Evolutionary conservation across 2,797 vertebrate species (phyloP).

Genomic region (Chrysolophus pictus): DNA sequence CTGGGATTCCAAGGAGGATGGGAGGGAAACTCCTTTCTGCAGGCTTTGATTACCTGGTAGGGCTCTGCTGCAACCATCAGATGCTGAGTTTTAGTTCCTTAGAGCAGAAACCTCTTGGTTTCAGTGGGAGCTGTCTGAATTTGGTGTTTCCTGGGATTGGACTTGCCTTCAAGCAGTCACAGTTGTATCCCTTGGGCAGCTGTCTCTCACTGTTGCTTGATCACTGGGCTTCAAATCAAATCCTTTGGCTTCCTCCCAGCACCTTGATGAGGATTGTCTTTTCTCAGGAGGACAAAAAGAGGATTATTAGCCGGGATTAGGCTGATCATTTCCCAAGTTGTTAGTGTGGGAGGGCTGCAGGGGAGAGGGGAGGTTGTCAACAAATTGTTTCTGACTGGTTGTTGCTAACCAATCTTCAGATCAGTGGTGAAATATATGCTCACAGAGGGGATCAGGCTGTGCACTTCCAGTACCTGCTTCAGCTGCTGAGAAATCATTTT

Average conservation of each 20-base stretch:
- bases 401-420: not conserved
- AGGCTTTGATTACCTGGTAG: not conserved
- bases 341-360: not conserved
- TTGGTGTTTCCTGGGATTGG: not conserved
- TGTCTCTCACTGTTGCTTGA: not conserved
- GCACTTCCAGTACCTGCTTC: not conserved
- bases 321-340: not conserved
- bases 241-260: not conserved
- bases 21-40: rapidly evolving
- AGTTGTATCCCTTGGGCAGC: rapidly evolving
- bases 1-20: not conserved
- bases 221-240: not conserved
- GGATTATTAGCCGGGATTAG: not conserved
- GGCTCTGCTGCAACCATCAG: not conserved
- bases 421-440: rapidly evolving
- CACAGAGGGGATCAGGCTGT: not conserved
- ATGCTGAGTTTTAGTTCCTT: not conserved
- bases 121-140: not conserved
- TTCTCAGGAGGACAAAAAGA: not conserved
- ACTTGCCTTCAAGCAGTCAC: not conserved
- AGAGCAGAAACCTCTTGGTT: not conserved
- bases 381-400: not conserved
- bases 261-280: not conserved
- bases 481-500: not conserved
- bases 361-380: not conserved